Conservation (phyloP, 2,113 vertebrate genomes). For the Euleptes europaea region DNA sequence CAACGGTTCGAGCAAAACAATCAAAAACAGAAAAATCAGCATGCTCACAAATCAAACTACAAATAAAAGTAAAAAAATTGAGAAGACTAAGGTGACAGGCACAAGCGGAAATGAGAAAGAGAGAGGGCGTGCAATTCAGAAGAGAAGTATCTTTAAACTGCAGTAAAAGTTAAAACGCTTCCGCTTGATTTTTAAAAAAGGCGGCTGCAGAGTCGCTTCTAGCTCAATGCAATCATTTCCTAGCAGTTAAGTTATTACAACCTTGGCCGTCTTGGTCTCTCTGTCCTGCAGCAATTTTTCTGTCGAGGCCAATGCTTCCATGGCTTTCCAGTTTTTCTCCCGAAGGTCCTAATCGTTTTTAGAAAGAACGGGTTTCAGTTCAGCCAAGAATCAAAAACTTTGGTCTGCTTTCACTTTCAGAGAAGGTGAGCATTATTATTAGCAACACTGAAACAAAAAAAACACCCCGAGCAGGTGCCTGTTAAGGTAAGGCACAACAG, state of each 20-base stretch:
- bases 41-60: slow-evolving; percentile 59
- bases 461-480: slow-evolving; percentile 55
- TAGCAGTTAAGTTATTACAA: slow-evolving; percentile 86
- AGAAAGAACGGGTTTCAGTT: slow-evolving; percentile 97
- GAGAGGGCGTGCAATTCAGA: slow-evolving; percentile 57
- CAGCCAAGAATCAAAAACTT: slow-evolving; percentile 79
- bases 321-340: slow-evolving; percentile 99
- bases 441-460: slow-evolving; percentile 62
- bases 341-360: slow-evolving; percentile 99
- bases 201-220: slow-evolving; percentile 86
- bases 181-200: slow-evolving; percentile 64
- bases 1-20: slow-evolving; percentile 42
- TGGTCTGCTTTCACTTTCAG: slow-evolving; percentile 69
- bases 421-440: slow-evolving; percentile 50
- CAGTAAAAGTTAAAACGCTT: slow-evolving; percentile 76
- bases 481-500: slow-evolving; percentile 47
- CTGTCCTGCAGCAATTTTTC: slow-evolving; percentile 99
- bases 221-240: slow-evolving; percentile 80
- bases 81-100: slow-evolving; percentile 60
- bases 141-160: slow-evolving; percentile 71
- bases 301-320: slow-evolving; percentile 99
- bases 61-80: background rate
- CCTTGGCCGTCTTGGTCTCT: slow-evolving; percentile 98
- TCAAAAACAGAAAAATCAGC: slow-evolving; percentile 37
- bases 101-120: slow-evolving; percentile 63